A percentile compares a stretch with the other conserved stretches of the same genome.
Conservation (phyloP, 2,113 vertebrate species). For the Laticauda laticaudata region DNA sequence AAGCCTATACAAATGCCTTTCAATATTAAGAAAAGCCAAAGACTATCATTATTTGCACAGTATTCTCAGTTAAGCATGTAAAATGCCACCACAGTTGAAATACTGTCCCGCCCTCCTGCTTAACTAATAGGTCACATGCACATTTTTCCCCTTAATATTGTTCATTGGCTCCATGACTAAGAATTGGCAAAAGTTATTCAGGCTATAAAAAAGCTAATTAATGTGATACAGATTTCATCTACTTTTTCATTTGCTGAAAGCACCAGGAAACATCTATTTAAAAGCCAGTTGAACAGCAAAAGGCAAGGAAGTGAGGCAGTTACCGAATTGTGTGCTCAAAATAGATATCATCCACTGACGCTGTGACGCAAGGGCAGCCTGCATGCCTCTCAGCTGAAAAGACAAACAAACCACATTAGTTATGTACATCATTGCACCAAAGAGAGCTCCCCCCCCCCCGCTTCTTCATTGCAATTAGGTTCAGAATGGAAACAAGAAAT, state of each 20-base stretch:
- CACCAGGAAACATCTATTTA: neutral
- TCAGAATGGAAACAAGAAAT: accelerated
- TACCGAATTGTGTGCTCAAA: conserved; percentile 95
- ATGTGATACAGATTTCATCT: neutral
- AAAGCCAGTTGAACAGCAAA: conserved; percentile 21
- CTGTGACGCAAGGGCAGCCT: conserved; percentile 88
- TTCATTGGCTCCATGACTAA: neutral
- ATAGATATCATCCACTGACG: conserved; percentile 94
- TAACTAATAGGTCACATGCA: neutral
- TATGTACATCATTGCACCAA: neutral
- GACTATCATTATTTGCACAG: neutral
- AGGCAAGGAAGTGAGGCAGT: conserved; percentile 29
- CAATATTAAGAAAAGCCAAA: neutral
- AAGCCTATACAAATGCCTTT: neutral
- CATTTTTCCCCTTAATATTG: neutral
- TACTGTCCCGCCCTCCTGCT: neutral
- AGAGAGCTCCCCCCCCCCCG: neutral
- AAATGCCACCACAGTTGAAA: neutral
- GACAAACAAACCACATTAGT: conserved; percentile 44
- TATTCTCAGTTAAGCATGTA: neutral
- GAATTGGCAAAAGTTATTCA: neutral
- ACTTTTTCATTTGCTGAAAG: conserved; percentile 10
- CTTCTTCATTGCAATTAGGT: neutral
- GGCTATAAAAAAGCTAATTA: neutral
- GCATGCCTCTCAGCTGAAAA: conserved; percentile 89